Conservation (phyloP, 2,797 vertebrate species). For the Pipistrellus kuhlii region DNA sequence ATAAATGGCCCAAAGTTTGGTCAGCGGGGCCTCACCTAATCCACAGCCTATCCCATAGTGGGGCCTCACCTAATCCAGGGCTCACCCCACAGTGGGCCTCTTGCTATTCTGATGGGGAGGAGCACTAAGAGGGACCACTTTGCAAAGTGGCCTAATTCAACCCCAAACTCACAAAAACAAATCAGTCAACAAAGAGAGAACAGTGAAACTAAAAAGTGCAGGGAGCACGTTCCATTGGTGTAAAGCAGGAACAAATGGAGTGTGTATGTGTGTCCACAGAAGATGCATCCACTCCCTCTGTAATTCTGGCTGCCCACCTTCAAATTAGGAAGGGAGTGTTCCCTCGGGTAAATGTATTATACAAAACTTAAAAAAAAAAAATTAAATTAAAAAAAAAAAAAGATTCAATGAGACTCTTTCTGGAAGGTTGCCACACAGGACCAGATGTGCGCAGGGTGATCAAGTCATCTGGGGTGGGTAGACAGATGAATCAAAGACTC, state of each 20-base stretch:
- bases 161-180: background rate
- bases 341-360: background rate
- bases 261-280: background rate
- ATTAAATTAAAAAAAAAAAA: background rate
- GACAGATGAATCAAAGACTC: background rate
- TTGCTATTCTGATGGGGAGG: background rate
- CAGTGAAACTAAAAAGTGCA: background rate
- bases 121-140: background rate
- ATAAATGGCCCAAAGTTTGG: background rate
- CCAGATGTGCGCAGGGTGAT: background rate
- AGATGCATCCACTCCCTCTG: background rate
- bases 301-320: background rate
- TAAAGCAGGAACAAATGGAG: background rate
- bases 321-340: background rate
- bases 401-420: background rate
- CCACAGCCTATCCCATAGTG: background rate
- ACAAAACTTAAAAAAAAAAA: conserved; percentile 5
- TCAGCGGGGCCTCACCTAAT: too few relatives aligned
- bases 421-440: background rate
- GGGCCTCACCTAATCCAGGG: background rate
- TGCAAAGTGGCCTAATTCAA: background rate
- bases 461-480: background rate
- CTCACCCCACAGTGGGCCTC: background rate
- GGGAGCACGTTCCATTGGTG: background rate
- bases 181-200: background rate